Percentiles rank a stretch among this genome's conserved stretches.
These are phyloP conservation scores for Takifugu ocellatus DNA, from an alignment of 2,797 vertebrate genomes.

Conservation along the genomic window DNA sequence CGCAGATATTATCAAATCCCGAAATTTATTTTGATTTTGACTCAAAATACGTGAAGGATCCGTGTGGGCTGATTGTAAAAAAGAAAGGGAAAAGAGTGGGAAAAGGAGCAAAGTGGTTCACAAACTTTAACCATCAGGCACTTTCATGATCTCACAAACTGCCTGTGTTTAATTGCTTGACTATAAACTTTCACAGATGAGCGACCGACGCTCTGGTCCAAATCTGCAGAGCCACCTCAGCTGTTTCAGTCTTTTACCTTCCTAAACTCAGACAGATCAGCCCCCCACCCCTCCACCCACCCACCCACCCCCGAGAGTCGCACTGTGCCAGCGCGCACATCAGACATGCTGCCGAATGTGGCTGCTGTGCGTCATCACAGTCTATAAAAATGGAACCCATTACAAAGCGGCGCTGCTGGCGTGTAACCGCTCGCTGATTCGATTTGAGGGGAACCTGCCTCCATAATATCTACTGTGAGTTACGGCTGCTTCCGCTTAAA, in stretches of 20 bases:
- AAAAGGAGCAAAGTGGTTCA: conserved; percentile 11
- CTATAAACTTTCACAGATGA: conserved; percentile 43
- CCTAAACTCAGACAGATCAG: conserved; percentile 41
- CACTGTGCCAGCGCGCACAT: conserved; percentile 29
- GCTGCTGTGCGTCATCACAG: conserved; percentile 32
- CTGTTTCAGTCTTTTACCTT: conserved; percentile 48
- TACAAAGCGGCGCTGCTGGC: conserved; percentile 26
- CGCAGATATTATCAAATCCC: neutral
- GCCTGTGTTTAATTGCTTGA: conserved; percentile 24
- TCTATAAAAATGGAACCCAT: conserved; percentile 35
- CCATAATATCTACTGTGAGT: conserved; percentile 5
- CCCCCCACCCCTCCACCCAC: conserved; percentile 4
- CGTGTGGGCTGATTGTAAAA: neutral
- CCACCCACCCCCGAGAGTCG: conserved; percentile 38
- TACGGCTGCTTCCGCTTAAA: conserved; percentile 27
- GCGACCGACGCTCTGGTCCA: conserved; percentile 30
- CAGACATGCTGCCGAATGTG: conserved; percentile 27
- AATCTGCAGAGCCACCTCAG: conserved; percentile 33
- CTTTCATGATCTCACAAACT: conserved; percentile 16
- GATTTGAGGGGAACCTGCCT: conserved; percentile 24
- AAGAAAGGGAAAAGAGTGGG: conserved; percentile 6
- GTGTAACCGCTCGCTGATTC: conserved; percentile 37
- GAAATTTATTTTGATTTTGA: no score
- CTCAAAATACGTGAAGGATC: no score
- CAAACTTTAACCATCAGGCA: conserved; percentile 12